Evolutionary conservation across 2,797 vertebrate genomes (phyloP).

Genomic region (Crossoptilon crossoptilon): DNA sequence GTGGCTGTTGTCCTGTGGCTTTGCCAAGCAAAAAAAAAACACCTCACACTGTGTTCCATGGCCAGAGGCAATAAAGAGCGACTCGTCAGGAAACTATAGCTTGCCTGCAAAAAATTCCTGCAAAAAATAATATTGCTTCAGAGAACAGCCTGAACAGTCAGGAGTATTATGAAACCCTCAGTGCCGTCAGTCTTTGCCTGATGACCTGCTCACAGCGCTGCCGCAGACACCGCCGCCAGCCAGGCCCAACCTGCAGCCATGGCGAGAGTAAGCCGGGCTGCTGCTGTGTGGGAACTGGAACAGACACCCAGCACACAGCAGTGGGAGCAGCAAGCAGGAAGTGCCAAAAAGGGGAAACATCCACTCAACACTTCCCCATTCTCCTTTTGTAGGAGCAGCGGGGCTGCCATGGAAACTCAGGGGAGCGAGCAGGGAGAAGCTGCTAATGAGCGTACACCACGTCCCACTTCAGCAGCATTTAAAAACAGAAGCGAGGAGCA

Average conservation of each 20-base stretch:
- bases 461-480: not conserved
- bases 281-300: not conserved
- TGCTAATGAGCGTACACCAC: slow-evolving; percentile 4
- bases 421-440: not conserved
- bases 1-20: not conserved
- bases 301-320: not conserved
- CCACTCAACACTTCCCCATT: slow-evolving; percentile 1
- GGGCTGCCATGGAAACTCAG: slow-evolving; percentile 14
- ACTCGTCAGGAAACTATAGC: not conserved
- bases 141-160: not conserved
- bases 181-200: not conserved
- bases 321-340: not conserved
- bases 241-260: not conserved
- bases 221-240: too few relatives aligned
- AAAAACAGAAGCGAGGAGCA: not conserved
- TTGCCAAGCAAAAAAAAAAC: not conserved
- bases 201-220: not conserved
- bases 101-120: not conserved
- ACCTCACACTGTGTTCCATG: not conserved
- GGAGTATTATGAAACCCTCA: not conserved
- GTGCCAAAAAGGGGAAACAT: slow-evolving; percentile 22
- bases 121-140: not conserved
- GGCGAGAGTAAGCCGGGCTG: not conserved
- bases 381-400: not conserved
- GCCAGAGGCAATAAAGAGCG: not conserved